A percentile compares a stretch with the other conserved stretches of the same genome.
phyloP scores from a whole-genome alignment of 2,797 vertebrate species.

The Thamnophis elegans region DNA sequence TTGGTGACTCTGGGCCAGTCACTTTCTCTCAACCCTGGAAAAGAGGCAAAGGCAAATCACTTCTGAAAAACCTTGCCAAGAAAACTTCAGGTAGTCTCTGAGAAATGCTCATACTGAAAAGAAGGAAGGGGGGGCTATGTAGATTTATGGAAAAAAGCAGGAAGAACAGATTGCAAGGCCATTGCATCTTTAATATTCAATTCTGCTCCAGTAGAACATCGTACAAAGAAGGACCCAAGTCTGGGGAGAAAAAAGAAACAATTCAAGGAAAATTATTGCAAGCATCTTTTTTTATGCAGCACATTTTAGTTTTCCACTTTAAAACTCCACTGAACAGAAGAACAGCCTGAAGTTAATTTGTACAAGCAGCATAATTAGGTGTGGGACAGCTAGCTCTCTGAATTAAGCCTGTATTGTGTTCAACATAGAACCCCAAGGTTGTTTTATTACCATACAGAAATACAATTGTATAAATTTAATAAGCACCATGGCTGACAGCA shows the following conservation, averaged over 20 bases:
- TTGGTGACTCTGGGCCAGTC: background rate
- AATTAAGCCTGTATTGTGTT: background rate
- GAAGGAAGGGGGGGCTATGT: background rate
- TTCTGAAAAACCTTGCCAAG: background rate
- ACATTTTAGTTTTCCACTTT: background rate
- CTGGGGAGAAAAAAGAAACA: conserved; percentile 54
- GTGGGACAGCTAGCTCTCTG: background rate
- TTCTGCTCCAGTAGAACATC: conserved; percentile 80
- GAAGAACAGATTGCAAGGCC: conserved; percentile 2
- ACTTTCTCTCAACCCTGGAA: background rate
- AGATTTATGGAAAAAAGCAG: background rate
- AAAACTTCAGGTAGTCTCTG: background rate
- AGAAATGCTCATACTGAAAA: background rate
- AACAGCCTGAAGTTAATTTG: background rate
- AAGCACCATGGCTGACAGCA: background rate
- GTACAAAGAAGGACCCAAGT: conserved; percentile 76
- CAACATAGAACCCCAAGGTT: background rate
- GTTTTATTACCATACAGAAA: background rate
- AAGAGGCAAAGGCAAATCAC: background rate
- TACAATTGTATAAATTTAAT: background rate
- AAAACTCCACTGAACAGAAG: background rate
- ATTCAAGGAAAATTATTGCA: background rate
- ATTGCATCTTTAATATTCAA: conserved; percentile 65
- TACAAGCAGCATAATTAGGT: conserved; percentile 8
- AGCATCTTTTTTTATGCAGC: background rate